Percentiles rank a stretch among this genome's conserved stretches.
Conservation (phyloP, 2,797 vertebrate genomes). For the Siniperca obscura region DNA sequence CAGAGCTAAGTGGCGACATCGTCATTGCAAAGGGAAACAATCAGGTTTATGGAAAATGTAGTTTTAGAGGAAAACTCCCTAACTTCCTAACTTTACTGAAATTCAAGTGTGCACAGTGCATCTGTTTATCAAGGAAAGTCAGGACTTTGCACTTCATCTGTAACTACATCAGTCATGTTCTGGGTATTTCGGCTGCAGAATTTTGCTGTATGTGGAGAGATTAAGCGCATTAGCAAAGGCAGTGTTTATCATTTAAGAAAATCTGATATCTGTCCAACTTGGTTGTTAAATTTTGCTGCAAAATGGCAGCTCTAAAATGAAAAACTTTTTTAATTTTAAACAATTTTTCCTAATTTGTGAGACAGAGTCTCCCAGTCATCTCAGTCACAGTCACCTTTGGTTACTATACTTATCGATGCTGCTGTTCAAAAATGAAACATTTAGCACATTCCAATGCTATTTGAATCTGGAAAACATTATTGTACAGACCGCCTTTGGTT, state of each 20-base stretch:
- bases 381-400: not conserved
- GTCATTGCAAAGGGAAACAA: not conserved
- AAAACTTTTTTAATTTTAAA: too few species aligned
- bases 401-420: not conserved
- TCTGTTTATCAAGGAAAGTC: not conserved
- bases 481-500: not conserved
- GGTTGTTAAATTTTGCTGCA: not conserved
- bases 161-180: not conserved
- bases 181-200: not conserved
- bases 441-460: not conserved
- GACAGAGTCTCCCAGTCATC: not conserved
- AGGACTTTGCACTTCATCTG: not conserved
- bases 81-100: not conserved
- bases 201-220: not conserved
- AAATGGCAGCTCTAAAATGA: not conserved
- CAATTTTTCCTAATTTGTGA: not conserved
- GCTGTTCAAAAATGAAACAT: not conserved
- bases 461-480: not conserved
- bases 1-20: not conserved
- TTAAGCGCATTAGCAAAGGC: not conserved
- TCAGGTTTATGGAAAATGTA: not conserved
- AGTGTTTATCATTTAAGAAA: not conserved
- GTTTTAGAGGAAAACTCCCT: not conserved
- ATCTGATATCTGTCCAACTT: not conserved
- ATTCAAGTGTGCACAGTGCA: not conserved